Base-by-base conservation (phyloP, 2,888 invertebrate species). In the Chymomyza procnemis region DNA sequence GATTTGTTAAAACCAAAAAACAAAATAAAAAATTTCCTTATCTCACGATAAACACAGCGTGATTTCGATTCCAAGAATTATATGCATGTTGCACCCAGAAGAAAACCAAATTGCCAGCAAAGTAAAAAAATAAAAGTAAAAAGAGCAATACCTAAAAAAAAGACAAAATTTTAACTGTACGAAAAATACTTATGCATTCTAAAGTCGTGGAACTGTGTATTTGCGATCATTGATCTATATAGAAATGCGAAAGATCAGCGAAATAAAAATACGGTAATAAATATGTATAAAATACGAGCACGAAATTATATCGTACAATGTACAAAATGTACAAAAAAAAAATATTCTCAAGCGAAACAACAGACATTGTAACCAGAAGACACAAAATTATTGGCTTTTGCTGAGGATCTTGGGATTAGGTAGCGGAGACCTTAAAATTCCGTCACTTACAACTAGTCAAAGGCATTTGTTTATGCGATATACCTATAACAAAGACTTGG, bases 241-340 rank as follows among this genome's bases (percentile, higher is more conserved):
- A 66, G 65, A 68, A 85, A 81, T 85, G 83, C 76, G 69, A 85
- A 69, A 64, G 70, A 82, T 83, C 85, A 81, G 80, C 80, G 64
- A 80, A 85, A 83, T 80, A 56, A 58, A 18, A 73, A 78, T 41
- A 41, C 34, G 34, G 12, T 41, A 41, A 41, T 41, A 41, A 41
- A 41, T 41, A 41, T 41, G 34, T 12, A 41, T 14, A 41, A 41
- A 41, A 41, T 41, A 41, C 34, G 34, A 41, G 34, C 34, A 41
- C 12, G 34, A 41, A 50, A 50, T 8, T 8, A 50, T 3, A 50
- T 50, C 19, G 16, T 1, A 50, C 50, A 50, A 50, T 3, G 16
- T 47, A 47, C 14, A 47, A 47, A 47, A 6, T n/a, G n/a, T n/a
- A n/a, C n/a, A 3, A 50, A 50, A 50, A 8, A 18, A 50, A 50